These are phyloP conservation scores for Saccostrea echinata DNA, from an alignment of 1,140 invertebrate species.

Conservation along the genomic window DNA sequence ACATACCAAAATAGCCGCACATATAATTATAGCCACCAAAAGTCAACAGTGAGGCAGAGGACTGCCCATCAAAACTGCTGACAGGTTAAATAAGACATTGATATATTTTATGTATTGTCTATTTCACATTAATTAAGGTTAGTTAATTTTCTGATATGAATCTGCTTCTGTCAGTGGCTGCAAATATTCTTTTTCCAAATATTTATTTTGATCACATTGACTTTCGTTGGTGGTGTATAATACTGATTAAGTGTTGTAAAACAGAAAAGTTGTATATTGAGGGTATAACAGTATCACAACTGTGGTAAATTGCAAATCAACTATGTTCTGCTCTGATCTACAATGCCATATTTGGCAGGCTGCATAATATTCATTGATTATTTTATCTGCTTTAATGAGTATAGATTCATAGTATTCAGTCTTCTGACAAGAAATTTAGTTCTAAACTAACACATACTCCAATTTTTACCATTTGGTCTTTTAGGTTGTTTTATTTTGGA, in stretches of 20 bases:
- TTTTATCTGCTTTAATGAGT: background rate
- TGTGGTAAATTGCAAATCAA: background rate
- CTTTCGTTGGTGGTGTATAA: too few relatives aligned
- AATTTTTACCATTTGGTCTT: too few relatives aligned
- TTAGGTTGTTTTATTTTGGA: too few relatives aligned
- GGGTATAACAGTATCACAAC: background rate
- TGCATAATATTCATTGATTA: slow-evolving; percentile 16
- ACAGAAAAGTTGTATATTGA: background rate
- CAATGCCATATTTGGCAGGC: background rate
- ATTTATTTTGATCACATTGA: background rate
- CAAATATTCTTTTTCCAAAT: background rate
- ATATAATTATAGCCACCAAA: slow-evolving; percentile 34
- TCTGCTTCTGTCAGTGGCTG: background rate
- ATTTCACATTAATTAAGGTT: background rate
- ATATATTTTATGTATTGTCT: background rate
- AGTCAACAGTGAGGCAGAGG: slow-evolving; percentile 56
- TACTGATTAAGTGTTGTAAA: background rate
- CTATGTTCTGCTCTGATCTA: slow-evolving; percentile 26
- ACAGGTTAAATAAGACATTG: background rate
- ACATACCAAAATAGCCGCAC: slow-evolving; percentile 56
- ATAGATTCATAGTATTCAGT: too few relatives aligned
- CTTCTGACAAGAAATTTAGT: too few relatives aligned
- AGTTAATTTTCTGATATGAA: background rate
- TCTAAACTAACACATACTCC: too few relatives aligned
- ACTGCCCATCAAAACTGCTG: slow-evolving; percentile 64